These are phyloP conservation scores for Yponomeuta malinellus DNA, from an alignment of 2,888 invertebrate genomes.

Conservation along the genomic window DNA sequence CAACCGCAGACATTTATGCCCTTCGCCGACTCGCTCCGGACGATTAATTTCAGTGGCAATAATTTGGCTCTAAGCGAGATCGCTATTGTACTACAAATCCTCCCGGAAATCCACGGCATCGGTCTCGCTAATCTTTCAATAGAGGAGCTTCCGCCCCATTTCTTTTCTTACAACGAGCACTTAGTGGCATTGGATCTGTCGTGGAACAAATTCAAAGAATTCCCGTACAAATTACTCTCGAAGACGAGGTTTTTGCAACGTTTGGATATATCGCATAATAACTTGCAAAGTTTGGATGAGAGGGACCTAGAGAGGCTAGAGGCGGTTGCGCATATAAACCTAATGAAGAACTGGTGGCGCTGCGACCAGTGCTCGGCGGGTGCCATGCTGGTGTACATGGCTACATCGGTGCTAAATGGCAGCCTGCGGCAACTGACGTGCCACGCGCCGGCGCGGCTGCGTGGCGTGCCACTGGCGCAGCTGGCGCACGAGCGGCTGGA, in stretches of 20 bases:
- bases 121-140: constrained; percentile 77
- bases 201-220: constrained; percentile 79
- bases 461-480: constrained; percentile 54
- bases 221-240: constrained; percentile 74
- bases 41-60: constrained; percentile 83
- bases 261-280: constrained; percentile 85
- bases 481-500: constrained; percentile 50
- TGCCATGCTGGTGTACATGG: constrained; percentile 72
- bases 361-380: constrained; percentile 80
- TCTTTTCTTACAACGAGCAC: constrained; percentile 76
- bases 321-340: constrained; percentile 67
- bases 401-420: constrained; percentile 69
- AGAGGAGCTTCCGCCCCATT: constrained; percentile 71
- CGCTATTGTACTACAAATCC: constrained; percentile 73
- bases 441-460: constrained; percentile 72
- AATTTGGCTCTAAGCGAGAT: constrained; percentile 74
- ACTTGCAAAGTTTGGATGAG: constrained; percentile 78
- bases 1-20: constrained; percentile 78
- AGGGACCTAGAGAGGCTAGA: constrained; percentile 75
- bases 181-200: constrained; percentile 83
- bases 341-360: constrained; percentile 80
- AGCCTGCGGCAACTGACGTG: constrained; percentile 74
- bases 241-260: constrained; percentile 76
- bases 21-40: constrained; percentile 77
- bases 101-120: constrained; percentile 74